Conservation (phyloP, 2,113 vertebrate species). For the Trogon melanurus region DNA sequence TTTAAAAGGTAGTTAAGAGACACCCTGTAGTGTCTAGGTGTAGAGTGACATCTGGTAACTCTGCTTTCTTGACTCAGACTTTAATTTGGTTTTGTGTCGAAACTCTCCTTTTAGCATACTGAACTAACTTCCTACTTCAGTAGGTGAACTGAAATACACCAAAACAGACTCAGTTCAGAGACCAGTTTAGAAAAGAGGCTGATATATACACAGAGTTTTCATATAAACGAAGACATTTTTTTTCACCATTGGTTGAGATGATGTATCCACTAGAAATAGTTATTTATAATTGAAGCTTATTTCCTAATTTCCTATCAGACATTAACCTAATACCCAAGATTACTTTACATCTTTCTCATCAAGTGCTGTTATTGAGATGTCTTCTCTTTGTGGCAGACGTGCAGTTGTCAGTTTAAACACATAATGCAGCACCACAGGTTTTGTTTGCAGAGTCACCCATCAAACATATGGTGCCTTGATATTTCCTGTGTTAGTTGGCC, state of each 20-base stretch:
- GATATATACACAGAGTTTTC: background rate
- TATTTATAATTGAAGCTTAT: background rate
- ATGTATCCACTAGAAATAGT: background rate
- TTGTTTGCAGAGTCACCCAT: background rate
- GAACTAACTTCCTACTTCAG: background rate
- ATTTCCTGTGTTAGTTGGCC: background rate
- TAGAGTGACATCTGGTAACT: slow-evolving; percentile 34
- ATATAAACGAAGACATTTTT: background rate
- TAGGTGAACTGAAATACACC: background rate
- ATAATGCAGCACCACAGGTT: background rate
- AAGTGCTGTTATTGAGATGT: background rate
- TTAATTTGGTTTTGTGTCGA: slow-evolving; percentile 33
- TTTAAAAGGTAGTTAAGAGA: slow-evolving; percentile 39
- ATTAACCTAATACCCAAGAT: background rate
- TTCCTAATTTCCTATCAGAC: background rate
- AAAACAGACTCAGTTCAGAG: background rate
- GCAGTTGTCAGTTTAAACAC: background rate
- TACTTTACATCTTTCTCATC: background rate
- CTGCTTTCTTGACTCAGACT: slow-evolving; percentile 28
- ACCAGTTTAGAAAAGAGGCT: background rate
- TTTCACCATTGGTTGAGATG: background rate
- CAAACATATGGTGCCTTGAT: background rate
- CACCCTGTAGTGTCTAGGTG: slow-evolving; percentile 34
- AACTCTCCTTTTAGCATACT: background rate
- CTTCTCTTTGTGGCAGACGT: background rate